Evolutionary conservation across 2,113 vertebrate species (phyloP).

Genomic region (Protobothrops mucrosquamatus): DNA sequence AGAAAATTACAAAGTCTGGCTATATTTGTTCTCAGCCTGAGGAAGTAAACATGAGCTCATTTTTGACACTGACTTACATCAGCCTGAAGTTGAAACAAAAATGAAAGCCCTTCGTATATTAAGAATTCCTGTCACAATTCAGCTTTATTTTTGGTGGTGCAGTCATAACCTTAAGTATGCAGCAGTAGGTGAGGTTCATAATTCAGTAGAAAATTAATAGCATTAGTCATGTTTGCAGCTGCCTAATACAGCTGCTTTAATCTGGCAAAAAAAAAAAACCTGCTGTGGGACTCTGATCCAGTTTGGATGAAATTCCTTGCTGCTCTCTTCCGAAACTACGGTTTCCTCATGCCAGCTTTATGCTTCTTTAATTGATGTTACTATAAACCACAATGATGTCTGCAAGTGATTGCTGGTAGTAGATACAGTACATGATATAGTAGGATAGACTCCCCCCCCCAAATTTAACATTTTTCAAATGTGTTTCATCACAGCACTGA

Average conservation of each 20-base stretch:
- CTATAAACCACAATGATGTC: neutral
- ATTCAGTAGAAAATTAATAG: neutral
- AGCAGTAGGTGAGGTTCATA: constrained; percentile 2
- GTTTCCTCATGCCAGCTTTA: neutral
- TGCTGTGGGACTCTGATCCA: neutral
- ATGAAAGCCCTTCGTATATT: neutral
- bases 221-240: neutral
- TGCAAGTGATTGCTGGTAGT: neutral
- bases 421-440: neutral
- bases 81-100: neutral
- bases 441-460: neutral
- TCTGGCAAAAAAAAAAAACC: neutral
- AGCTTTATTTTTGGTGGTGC: neutral
- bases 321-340: neutral
- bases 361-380: neutral
- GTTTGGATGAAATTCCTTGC: neutral
- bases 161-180: neutral
- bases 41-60: neutral
- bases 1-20: neutral
- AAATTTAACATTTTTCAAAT: neutral
- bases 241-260: neutral
- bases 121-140: neutral
- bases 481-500: neutral
- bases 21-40: neutral
- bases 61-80: neutral